Conservation (phyloP, 2,888 invertebrate genomes). For the Apamea anceps region DNA sequence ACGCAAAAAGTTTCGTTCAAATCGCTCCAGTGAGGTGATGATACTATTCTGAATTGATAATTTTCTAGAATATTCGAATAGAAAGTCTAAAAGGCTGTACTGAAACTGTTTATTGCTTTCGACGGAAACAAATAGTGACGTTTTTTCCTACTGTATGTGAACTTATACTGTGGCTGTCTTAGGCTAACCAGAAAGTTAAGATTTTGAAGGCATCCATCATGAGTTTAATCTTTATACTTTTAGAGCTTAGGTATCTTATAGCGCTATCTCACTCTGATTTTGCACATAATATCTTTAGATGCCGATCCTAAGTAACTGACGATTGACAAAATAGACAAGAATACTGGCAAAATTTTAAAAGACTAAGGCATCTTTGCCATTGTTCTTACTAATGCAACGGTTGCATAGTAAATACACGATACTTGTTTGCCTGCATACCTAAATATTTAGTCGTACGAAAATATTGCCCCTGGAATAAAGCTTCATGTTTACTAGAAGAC, state of each 20-base stretch:
- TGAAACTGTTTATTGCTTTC: conserved; percentile 1
- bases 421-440: neutral
- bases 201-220: neutral
- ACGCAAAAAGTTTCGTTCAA: conserved; percentile 33
- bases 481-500: neutral
- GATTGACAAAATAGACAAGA: neutral
- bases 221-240: neutral
- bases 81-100: conserved; percentile 5
- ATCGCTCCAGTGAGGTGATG: conserved; percentile 26
- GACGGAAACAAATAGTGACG: neutral
- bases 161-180: neutral
- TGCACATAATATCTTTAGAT: conserved; percentile 1
- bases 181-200: neutral
- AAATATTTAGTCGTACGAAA: neutral
- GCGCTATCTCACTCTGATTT: conserved; percentile 11
- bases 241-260: conserved; percentile 5
- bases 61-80: conserved; percentile 15
- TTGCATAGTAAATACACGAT: neutral
- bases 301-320: conserved; percentile 27
- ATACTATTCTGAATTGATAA: conserved; percentile 12
- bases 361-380: neutral
- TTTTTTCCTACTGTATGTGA: neutral
- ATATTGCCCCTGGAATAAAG: neutral
- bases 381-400: neutral
- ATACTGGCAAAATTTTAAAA: neutral